Conservation (phyloP, 2,113 vertebrate genomes). For the Mastomys natalensis region DNA sequence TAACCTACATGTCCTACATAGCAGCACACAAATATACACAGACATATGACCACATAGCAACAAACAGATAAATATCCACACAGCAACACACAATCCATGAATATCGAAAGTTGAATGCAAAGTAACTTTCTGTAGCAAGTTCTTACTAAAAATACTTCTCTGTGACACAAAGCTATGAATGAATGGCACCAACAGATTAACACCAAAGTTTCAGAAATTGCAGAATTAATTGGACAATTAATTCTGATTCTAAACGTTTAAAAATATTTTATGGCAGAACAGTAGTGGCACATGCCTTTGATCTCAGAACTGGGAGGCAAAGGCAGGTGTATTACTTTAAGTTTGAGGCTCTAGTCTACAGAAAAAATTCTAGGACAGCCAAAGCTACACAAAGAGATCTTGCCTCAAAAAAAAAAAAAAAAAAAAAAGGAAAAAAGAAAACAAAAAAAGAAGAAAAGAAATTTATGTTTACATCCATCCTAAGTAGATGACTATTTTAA, state of each 20-base stretch:
- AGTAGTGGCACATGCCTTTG: not conserved
- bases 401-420: not conserved
- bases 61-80: not conserved
- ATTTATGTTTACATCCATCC: conserved; percentile 71
- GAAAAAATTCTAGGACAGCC: not conserved
- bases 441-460: no score
- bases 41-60: not conserved
- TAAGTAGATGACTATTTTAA: conserved; percentile 76
- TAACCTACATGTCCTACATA: not conserved
- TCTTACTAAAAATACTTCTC: conserved; percentile 37
- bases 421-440: not conserved
- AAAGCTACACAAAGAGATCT: not conserved
- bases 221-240: conserved; percentile 65
- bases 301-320: not conserved
- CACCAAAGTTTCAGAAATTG: conserved; percentile 32
- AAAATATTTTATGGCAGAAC: conserved; percentile 2
- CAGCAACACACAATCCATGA: not conserved
- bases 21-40: not conserved
- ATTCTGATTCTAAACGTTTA: conserved; percentile 66
- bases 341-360: not conserved
- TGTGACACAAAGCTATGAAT: conserved; percentile 25
- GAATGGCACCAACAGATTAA: conserved; percentile 49
- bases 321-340: not conserved
- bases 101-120: not conserved
- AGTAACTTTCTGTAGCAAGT: not conserved